Evolutionary conservation across 2,888 invertebrate genomes (phyloP).

Genomic region (Tetheella fluctuosa): DNA sequence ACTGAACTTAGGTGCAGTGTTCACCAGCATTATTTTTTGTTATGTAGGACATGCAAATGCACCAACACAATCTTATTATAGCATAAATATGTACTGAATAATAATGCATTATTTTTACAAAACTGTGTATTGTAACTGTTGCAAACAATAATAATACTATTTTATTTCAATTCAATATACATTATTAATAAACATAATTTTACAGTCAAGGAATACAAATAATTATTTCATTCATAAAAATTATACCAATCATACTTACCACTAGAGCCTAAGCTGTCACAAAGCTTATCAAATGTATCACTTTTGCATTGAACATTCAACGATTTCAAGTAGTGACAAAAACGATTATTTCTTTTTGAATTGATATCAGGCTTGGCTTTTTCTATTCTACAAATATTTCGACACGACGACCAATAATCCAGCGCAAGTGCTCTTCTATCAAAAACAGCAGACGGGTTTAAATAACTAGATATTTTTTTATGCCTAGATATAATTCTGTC

Average conservation of each 20-base stretch:
- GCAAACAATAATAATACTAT: neutral
- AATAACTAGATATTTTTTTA: slow-evolving; percentile 71
- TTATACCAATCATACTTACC: slow-evolving; percentile 27
- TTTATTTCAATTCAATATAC: neutral
- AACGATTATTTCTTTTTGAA: slow-evolving; percentile 88
- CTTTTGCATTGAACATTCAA: slow-evolving; percentile 78
- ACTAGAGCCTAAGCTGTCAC: slow-evolving; percentile 62
- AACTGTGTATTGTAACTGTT: neutral
- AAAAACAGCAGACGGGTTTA: slow-evolving; percentile 74
- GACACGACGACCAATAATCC: slow-evolving; percentile 88
- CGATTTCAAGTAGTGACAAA: slow-evolving; percentile 90
- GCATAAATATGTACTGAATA: neutral
- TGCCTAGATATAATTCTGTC: slow-evolving; percentile 64
- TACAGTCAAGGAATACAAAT: slow-evolving; percentile 23
- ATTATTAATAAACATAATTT: slow-evolving; percentile 14
- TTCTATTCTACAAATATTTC: slow-evolving; percentile 89
- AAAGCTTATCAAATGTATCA: slow-evolving; percentile 77
- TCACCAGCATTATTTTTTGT: neutral
- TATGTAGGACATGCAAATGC: no score
- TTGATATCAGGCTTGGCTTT: slow-evolving; percentile 82
- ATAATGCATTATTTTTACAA: neutral
- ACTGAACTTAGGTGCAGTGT: neutral
- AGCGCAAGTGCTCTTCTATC: slow-evolving; percentile 83
- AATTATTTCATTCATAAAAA: slow-evolving; percentile 29
- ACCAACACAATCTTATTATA: neutral